A percentile compares a stretch with the other conserved stretches of the same genome.
phyloP scores from a whole-genome alignment of 2,113 vertebrate genomes.

The Catagonus wagneri region DNA sequence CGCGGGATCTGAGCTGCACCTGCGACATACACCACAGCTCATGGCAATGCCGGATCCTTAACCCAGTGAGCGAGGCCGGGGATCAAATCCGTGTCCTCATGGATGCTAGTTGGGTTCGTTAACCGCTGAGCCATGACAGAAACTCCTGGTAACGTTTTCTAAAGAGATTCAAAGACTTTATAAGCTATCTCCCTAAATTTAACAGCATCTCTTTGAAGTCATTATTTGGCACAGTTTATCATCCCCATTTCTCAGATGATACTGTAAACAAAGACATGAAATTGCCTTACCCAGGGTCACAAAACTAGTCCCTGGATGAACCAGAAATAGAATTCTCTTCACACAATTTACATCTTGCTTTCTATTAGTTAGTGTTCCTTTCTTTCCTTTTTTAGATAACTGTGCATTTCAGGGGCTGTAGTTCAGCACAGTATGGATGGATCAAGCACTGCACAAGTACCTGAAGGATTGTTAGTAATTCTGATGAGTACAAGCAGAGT shows the following conservation, averaged over 20 bases:
- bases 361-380: not conserved
- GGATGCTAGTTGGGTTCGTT: too few species aligned
- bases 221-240: not conserved
- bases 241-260: constrained; percentile 48
- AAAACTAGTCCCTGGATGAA: not conserved
- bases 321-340: constrained; percentile 1
- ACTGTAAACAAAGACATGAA: constrained; percentile 19
- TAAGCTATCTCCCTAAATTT: not conserved
- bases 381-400: not conserved
- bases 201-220: constrained; percentile 2
- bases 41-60: too few species aligned
- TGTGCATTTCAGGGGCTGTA: not conserved
- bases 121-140: too few species aligned
- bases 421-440: not conserved
- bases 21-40: too few species aligned
- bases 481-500: not conserved
- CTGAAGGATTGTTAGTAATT: not conserved
- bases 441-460: not conserved
- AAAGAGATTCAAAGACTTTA: constrained; percentile 37
- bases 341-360: not conserved
- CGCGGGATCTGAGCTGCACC: too few species aligned
- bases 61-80: too few species aligned
- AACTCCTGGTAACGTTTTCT: too few species aligned
- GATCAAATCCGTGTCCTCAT: too few species aligned
- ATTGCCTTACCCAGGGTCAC: not conserved